Base-by-base conservation (phyloP, 2,888 invertebrate genomes). In the Seira ritae region DNA sequence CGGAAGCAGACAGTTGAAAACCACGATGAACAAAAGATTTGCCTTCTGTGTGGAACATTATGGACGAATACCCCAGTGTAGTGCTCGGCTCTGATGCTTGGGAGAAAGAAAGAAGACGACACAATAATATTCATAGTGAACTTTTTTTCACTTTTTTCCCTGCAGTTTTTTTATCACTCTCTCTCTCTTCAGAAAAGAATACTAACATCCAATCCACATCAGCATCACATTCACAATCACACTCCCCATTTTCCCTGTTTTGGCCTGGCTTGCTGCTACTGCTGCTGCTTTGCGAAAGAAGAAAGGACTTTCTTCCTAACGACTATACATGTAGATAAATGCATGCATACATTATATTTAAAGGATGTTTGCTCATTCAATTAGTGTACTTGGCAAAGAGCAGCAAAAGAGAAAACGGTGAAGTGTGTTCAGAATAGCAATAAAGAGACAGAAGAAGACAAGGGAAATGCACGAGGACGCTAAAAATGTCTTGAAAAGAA, bases 21-120 rank as follows among this genome's bases (percentile, higher is more conserved):
- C 75, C 80, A 75, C 81, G 66, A 75, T 70, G 80, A 81, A 81
- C 81, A 81, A 81, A 81, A 71, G 75, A 81, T 50, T 71, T 66
- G 23, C 70, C 69, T 74, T 75, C 37, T 65, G 46, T 42, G 31
- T 31, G 42, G 46, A 62, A 19, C 46, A 46, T 42, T 46, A 74
- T 20, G 46, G 72, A 55, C 6, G 19, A 65, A 22, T 12, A 69
- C 8, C 31, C 31, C 8, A 4, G 31, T 31, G 31, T 8, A 31
- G 3, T 31, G 31, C 31, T 31, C 31, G 31, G 31, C 31, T 31
- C 31, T 8, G n/a, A n/a, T n/a, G 31, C 31, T 31, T 31, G 3
- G 31, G 31, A 31, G 31, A 31, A 31, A 31, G 31, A 31, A 31
- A 31, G 31, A 31, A 31, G 31, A 31, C 2, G 31, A 31, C 31